Conservation (phyloP, 2,888 invertebrate genomes). For the Pyrrhosoma nymphula region DNA sequence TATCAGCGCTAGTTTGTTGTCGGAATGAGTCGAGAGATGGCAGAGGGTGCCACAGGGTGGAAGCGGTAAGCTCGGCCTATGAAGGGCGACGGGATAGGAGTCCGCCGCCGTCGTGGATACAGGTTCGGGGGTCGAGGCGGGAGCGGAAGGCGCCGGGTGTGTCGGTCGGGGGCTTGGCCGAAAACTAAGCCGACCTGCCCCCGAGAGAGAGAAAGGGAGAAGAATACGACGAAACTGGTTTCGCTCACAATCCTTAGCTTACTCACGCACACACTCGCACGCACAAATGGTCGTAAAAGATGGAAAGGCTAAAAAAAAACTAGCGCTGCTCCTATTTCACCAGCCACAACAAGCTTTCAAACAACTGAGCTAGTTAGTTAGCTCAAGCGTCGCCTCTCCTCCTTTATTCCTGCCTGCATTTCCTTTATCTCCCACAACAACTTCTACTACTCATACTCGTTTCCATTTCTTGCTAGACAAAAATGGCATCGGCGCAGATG, state of each 20-base stretch:
- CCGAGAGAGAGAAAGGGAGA: neutral
- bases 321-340: conserved; percentile 36
- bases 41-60: neutral
- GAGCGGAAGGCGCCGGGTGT: conserved; percentile 20
- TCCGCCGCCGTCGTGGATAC: neutral
- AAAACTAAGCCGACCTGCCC: neutral
- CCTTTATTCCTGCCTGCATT: neutral
- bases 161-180: neutral
- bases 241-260: neutral
- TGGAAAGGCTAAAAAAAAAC: neutral
- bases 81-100: neutral
- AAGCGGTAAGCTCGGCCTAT: neutral
- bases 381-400: neutral
- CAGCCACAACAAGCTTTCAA: conserved; percentile 25
- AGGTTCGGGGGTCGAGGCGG: neutral
- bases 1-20: too few relatives aligned
- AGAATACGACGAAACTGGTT: neutral
- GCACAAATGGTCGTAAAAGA: neutral
- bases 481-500: neutral
- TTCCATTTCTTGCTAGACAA: neutral
- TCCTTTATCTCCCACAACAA: neutral
- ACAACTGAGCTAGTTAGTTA: conserved; percentile 21
- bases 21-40: neutral
- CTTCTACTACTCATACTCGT: neutral
- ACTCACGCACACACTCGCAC: neutral